Percentiles rank a stretch among this genome's conserved stretches.
phyloP scores from a whole-genome alignment of 2,113 vertebrate species.

The Oreochromis niloticus region DNA sequence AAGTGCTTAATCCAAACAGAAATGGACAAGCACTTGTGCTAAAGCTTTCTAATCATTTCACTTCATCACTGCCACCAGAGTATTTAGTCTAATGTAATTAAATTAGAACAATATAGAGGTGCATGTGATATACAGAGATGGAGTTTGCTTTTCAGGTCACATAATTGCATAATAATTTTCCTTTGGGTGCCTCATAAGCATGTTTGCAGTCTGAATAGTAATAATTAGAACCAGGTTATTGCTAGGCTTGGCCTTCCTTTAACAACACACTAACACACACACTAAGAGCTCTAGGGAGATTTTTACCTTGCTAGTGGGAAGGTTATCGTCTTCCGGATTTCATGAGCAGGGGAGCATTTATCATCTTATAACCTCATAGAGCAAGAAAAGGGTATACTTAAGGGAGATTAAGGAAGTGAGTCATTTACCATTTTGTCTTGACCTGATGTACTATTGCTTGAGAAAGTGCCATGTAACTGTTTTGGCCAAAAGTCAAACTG shows the following conservation, averaged over 20 bases:
- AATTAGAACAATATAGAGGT: neutral
- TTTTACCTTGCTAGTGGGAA: conserved; percentile 45
- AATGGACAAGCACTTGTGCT: neutral
- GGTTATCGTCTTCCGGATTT: conserved; percentile 26
- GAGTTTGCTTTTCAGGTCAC: neutral
- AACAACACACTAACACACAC: conserved; percentile 35
- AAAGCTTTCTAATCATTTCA: neutral
- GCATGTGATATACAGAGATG: neutral
- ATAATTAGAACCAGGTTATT: conserved; percentile 22
- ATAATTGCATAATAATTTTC: neutral
- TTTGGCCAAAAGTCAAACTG: neutral
- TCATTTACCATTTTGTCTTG: neutral
- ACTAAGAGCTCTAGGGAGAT: neutral
- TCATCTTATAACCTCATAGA: conserved; percentile 10
- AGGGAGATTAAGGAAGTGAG: neutral
- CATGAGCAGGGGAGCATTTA: conserved; percentile 9
- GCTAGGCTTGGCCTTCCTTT: neutral
- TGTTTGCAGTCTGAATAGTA: conserved; percentile 7
- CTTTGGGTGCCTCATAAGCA: neutral
- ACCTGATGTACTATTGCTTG: neutral
- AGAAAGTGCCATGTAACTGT: neutral
- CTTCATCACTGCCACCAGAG: neutral
- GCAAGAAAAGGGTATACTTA: neutral
- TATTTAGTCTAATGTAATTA: neutral
- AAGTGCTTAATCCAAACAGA: neutral